Evolutionary conservation across 1,140 invertebrate genomes (phyloP), one percentile per base, ranked within the genome.

Genomic region (Anoplolepis gracilipes): DNA sequence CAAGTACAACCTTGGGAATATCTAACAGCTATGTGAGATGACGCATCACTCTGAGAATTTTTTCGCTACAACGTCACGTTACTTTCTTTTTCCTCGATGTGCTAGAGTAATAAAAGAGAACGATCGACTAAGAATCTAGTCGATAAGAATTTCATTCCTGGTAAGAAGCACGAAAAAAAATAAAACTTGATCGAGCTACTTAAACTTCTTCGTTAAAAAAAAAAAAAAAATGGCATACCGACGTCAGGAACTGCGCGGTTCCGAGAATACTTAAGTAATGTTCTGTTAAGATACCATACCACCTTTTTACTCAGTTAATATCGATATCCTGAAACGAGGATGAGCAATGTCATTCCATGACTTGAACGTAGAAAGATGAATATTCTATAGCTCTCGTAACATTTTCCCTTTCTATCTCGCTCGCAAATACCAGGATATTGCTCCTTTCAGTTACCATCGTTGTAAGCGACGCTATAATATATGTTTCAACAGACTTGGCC

Each of bases 31-130:
- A 70, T 72, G 65, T 53, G 25, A 57, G 36, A 81, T 81, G 78
- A 81, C 65, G 78, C 78, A 81, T 42, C 78, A 22, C 25, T 57
- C 25, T 16, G 36, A 81, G 78, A 81, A 81, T 81, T 81, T 81
- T 81, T 81, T 65, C 64, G 65, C 49, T 72, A 33, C 65, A 72
- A 19, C 64, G 46, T 81, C 77, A 72, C 33, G 78, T 7, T 81
- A 42, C 22, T 70, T 81, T 81, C 64, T 81, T 81, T 57, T 49
- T 81, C 42, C 19, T 42, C 78, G 16, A 30, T n/a, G 42, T 10
- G n/a, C n/a, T 53, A 25, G 22, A 57, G 25, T 36, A 67, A 72
- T 59, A 81, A 72, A 33, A 42, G 70, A 10, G 11, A 30, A 22
- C 53, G 49, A 81, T 57, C 53, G 42, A 25, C n/a, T 36, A 42